Percentiles rank a stretch among this genome's conserved stretches.
phyloP scores from a whole-genome alignment of 2,797 vertebrate species.

The Crocodylus rhombifer region DNA sequence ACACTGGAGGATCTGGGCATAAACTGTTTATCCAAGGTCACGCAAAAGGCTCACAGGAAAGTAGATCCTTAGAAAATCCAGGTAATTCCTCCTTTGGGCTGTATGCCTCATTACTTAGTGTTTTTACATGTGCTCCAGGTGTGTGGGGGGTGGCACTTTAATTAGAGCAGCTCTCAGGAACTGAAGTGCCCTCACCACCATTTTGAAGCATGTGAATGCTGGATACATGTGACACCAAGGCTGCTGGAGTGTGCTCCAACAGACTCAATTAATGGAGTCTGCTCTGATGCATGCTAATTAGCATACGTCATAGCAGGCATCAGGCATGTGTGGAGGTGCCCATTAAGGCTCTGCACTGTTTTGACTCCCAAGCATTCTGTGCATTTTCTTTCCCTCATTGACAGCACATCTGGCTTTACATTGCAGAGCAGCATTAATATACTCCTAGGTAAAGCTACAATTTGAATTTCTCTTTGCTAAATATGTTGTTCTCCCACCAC shows the following conservation, averaged over 20 bases:
- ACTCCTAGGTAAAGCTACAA: not conserved
- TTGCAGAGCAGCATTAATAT: not conserved
- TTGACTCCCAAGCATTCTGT: not conserved
- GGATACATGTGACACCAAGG: too few species aligned
- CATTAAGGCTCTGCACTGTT: not conserved
- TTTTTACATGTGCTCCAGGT: too few species aligned
- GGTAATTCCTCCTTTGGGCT: not conserved
- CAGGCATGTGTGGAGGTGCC: too few species aligned
- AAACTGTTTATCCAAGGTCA: not conserved
- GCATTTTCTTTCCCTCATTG: not conserved
- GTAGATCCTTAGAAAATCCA: not conserved
- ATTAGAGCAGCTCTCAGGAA: too few species aligned
- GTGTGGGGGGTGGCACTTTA: too few species aligned
- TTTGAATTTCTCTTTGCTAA: constrained; percentile 13
- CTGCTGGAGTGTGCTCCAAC: too few species aligned
- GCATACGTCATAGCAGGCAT: too few species aligned
- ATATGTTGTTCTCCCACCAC: not conserved
- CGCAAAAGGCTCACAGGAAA: not conserved
- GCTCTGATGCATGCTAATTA: too few species aligned
- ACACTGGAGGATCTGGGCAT: not conserved
- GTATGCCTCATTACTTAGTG: not conserved
- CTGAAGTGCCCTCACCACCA: too few species aligned
- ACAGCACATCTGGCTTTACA: not conserved
- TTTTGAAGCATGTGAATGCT: too few species aligned
- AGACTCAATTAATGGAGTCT: too few species aligned